Evolutionary conservation across 2,113 vertebrate genomes (phyloP).

Genomic region (Notarius lentiginosus): DNA sequence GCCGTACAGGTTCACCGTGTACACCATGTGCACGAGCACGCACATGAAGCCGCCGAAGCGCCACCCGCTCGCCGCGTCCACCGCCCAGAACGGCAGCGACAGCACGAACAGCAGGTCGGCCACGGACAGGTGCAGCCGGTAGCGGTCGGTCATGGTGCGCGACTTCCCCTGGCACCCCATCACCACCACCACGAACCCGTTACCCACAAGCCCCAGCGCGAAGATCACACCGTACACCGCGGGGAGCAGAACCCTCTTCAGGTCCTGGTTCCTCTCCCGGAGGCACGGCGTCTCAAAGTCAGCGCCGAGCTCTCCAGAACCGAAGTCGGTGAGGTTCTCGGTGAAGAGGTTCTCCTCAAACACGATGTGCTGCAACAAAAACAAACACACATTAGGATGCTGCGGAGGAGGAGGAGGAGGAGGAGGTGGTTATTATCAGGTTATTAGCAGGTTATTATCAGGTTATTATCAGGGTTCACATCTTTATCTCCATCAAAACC

Average conservation of each 20-base stretch:
- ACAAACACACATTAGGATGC: too few relatives aligned
- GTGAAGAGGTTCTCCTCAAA: conserved; percentile 58
- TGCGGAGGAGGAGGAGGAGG: too few relatives aligned
- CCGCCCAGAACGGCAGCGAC: conserved; percentile 95
- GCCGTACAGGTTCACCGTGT: conserved; percentile 96
- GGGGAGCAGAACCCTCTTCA: conserved; percentile 88
- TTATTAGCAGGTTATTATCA: too few relatives aligned
- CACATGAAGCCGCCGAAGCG: conserved; percentile 85
- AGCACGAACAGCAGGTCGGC: conserved; percentile 96
- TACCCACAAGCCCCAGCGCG: conserved; percentile 87
- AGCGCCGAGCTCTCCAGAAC: conserved; percentile 74
- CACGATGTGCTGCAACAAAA: conserved; percentile 64
- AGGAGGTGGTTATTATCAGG: too few relatives aligned
- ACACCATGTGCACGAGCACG: conserved; percentile 88
- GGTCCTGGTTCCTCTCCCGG: conserved; percentile 75
- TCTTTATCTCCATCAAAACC: neutral
- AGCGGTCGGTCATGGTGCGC: conserved; percentile 93
- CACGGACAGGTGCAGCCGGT: conserved; percentile 92
- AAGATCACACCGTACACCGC: conserved; percentile 92
- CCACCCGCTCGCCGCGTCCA: conserved; percentile 86
- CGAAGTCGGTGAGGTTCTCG: conserved; percentile 78
- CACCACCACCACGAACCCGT: conserved; percentile 91
- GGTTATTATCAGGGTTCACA: too few relatives aligned
- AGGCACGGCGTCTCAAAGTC: conserved; percentile 81
- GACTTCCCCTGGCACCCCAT: conserved; percentile 95